These are phyloP conservation scores for Ichneumon xanthorius DNA, from an alignment of 2,888 invertebrate species.

Conservation along the genomic window DNA sequence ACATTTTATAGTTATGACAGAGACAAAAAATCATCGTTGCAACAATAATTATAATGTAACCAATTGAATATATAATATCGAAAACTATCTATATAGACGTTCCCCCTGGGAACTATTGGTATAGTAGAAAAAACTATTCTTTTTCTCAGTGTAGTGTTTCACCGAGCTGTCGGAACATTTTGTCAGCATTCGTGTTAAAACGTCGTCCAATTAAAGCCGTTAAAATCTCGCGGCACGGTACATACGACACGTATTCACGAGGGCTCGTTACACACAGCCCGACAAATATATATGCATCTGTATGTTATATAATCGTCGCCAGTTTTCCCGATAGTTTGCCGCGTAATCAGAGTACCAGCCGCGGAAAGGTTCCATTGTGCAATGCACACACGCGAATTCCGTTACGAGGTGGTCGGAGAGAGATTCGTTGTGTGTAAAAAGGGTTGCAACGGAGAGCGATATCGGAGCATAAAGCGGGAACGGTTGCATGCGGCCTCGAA, in stretches of 20 bases:
- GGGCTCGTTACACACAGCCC: conserved; percentile 14
- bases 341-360: conserved; percentile 43
- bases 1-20: too few relatives aligned
- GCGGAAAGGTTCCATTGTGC: conserved; percentile 39
- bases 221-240: background rate
- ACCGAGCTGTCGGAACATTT: background rate
- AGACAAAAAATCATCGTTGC: too few relatives aligned
- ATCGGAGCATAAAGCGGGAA: conserved; percentile 56
- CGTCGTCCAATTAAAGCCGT: conserved; percentile 16
- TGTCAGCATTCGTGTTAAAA: background rate
- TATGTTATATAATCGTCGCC: background rate
- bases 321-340: conserved; percentile 53
- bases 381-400: conserved; percentile 31
- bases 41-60: too few relatives aligned
- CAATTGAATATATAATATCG: too few relatives aligned
- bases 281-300: background rate
- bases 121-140: too few relatives aligned
- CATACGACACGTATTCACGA: conserved; percentile 17
- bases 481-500: conserved; percentile 17
- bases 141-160: too few relatives aligned
- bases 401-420: conserved; percentile 26
- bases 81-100: too few relatives aligned
- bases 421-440: conserved; percentile 67
- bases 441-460: conserved; percentile 71
- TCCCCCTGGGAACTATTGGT: too few relatives aligned